Conservation (phyloP, 2,888 invertebrate genomes). For the Protodeltote pygarga region DNA sequence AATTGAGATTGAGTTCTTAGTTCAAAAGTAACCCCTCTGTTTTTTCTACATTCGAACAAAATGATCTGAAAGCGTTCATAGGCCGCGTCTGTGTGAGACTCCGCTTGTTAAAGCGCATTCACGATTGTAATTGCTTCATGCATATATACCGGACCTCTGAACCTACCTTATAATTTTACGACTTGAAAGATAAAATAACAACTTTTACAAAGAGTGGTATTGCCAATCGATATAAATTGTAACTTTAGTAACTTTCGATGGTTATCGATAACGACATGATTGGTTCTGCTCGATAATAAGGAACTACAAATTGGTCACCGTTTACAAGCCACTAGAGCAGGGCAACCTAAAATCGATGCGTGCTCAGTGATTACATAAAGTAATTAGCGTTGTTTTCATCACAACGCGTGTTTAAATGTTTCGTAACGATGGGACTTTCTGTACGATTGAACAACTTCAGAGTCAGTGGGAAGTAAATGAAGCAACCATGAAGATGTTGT, state of each 20-base stretch:
- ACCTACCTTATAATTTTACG: too few species aligned
- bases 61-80: too few species aligned
- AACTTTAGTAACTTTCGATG: conserved; percentile 11
- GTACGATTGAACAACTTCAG: conserved; percentile 42
- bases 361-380: conserved; percentile 55
- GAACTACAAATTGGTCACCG: conserved; percentile 12
- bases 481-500: background rate
- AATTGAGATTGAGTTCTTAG: too few species aligned
- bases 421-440: conserved; percentile 41
- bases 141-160: too few species aligned
- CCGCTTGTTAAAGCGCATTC: too few species aligned
- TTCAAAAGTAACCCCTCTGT: too few species aligned
- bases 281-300: conserved; percentile 11
- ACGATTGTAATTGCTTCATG: too few species aligned
- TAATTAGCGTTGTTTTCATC: conserved; percentile 59
- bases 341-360: conserved; percentile 45
- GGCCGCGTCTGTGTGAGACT: too few species aligned
- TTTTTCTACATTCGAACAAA: too few species aligned
- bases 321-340: conserved; percentile 44
- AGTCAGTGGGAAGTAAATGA: too few species aligned
- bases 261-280: conserved; percentile 29
- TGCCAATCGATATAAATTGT: conserved; percentile 8
- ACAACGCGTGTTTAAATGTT: conserved; percentile 47
- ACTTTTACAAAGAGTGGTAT: conserved; percentile 1
- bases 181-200: too few species aligned